phyloP scores from a whole-genome alignment of 2,113 vertebrate genomes.

The Thalassoma bifasciatum region DNA sequence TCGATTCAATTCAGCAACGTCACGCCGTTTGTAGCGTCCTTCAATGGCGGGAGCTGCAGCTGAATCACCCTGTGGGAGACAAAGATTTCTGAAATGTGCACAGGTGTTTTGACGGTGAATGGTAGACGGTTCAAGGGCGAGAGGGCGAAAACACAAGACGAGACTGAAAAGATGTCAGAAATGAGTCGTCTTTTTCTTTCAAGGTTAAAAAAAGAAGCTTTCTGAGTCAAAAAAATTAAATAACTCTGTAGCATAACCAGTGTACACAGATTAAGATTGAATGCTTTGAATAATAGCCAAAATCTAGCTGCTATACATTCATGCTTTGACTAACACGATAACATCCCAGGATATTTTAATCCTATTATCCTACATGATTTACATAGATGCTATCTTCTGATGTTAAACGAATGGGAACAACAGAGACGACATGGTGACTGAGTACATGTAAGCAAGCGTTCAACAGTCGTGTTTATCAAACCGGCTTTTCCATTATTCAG shows the following conservation, averaged over 20 bases:
- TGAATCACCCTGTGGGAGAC: conserved; percentile 32
- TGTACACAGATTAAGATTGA: conserved; percentile 9
- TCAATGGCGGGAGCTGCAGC: conserved; percentile 24
- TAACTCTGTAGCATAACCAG: not conserved
- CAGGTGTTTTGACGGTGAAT: conserved; percentile 55
- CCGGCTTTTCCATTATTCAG: conserved; percentile 58
- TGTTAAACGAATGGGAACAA: conserved; percentile 37
- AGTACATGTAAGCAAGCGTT: conserved; percentile 42
- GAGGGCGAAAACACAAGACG: not conserved
- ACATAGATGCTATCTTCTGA: conserved; percentile 44
- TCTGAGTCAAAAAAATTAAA: not conserved
- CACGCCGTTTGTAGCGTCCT: conserved; percentile 39
- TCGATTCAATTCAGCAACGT: conserved; percentile 34
- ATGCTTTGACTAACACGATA: conserved; percentile 25
- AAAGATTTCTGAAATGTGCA: conserved; percentile 54
- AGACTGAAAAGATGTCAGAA: not conserved
- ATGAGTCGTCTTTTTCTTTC: too few relatives aligned
- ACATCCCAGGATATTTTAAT: conserved; percentile 34
- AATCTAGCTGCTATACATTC: conserved; percentile 8
- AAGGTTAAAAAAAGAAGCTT: not conserved
- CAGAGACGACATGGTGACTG: conserved; percentile 18
- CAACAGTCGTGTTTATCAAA: conserved; percentile 60
- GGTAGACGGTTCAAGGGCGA: conserved; percentile 37
- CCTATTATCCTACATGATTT: conserved; percentile 48
- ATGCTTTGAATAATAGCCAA: not conserved